Evolutionary conservation across 2,113 vertebrate genomes (phyloP).

Genomic region (Taurulus bubalis): DNA sequence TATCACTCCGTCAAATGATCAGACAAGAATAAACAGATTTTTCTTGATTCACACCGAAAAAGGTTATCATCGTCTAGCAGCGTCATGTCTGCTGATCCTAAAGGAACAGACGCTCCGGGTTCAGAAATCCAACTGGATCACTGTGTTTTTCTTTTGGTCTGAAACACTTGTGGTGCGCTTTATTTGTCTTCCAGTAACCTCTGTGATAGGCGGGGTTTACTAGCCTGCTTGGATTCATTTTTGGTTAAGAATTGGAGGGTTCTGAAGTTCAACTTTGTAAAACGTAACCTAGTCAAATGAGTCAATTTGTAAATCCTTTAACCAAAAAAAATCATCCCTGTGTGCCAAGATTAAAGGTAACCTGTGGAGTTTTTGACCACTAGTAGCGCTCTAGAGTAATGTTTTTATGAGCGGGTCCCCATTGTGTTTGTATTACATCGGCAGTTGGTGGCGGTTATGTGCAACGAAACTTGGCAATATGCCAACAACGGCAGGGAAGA

Average conservation of each 20-base stretch:
- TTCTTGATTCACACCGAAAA: conserved; percentile 72
- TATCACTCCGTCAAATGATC: conserved; percentile 62
- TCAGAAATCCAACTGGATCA: conserved; percentile 61
- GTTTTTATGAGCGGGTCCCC: conserved; percentile 4
- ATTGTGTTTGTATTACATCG: neutral
- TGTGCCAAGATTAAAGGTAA: conserved; percentile 24
- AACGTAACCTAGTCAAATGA: neutral
- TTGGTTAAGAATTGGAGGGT: neutral
- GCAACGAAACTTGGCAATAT: neutral
- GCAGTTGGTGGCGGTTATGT: neutral
- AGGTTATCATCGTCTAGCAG: conserved; percentile 72
- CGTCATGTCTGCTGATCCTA: conserved; percentile 75
- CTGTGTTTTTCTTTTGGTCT: conserved; percentile 62
- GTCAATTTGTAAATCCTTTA: conserved; percentile 11
- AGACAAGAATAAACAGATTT: conserved; percentile 76
- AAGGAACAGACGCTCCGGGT: conserved; percentile 48
- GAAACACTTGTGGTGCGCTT: conserved; percentile 42
- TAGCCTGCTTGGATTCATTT: conserved; percentile 14
- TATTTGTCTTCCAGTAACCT: neutral
- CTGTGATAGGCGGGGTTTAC: conserved; percentile 1
- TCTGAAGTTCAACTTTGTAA: neutral
- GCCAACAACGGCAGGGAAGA: conserved; percentile 1
- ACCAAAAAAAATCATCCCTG: neutral
- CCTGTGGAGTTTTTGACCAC: conserved; percentile 13
- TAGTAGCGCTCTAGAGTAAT: neutral